A percentile compares a stretch with the other conserved stretches of the same genome.
phyloP scores from a whole-genome alignment of 2,797 vertebrate species.

The Pipistrellus pipistrellus region DNA sequence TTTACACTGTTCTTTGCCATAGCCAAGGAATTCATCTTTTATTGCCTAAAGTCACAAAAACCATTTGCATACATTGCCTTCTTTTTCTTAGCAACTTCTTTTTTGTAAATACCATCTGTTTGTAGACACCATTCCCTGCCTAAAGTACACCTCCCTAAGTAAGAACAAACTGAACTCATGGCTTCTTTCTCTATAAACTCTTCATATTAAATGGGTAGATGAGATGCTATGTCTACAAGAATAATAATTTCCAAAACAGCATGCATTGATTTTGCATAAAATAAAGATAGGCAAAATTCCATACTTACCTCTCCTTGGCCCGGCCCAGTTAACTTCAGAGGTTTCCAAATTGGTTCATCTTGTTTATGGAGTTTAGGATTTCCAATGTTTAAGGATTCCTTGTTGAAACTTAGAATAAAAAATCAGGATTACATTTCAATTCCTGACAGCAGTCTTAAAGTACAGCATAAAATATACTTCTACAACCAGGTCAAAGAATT shows the following conservation, averaged over 20 bases:
- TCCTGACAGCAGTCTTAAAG: constrained; percentile 53
- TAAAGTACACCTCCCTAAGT: constrained; percentile 3
- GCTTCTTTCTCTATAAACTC: constrained; percentile 68
- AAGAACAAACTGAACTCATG: constrained; percentile 8
- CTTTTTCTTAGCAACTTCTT: constrained; percentile 24
- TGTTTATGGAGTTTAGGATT: constrained; percentile 85
- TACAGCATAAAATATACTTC: background rate
- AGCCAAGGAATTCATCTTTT: constrained; percentile 55
- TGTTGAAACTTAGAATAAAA: constrained; percentile 88
- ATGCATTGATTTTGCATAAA: constrained; percentile 45
- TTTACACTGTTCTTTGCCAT: constrained; percentile 19
- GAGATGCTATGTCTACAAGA: constrained; percentile 32
- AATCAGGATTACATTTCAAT: constrained; percentile 68
- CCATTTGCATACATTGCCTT: constrained; percentile 53
- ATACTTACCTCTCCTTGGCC: constrained; percentile 86
- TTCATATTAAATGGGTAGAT: constrained; percentile 57
- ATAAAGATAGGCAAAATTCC: constrained; percentile 61
- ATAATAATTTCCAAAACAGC: background rate
- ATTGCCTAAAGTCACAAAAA: constrained; percentile 44
- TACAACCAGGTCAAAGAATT: constrained; percentile 52
- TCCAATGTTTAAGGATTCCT: constrained; percentile 87
- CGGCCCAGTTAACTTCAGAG: constrained; percentile 84
- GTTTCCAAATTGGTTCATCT: constrained; percentile 84
- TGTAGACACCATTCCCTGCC: constrained; percentile 56
- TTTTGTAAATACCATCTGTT: background rate